Evolutionary conservation across 1,140 invertebrate genomes (phyloP), one percentile per base, ranked within the genome.

Genomic region (Phthorimaea operculella): DNA sequence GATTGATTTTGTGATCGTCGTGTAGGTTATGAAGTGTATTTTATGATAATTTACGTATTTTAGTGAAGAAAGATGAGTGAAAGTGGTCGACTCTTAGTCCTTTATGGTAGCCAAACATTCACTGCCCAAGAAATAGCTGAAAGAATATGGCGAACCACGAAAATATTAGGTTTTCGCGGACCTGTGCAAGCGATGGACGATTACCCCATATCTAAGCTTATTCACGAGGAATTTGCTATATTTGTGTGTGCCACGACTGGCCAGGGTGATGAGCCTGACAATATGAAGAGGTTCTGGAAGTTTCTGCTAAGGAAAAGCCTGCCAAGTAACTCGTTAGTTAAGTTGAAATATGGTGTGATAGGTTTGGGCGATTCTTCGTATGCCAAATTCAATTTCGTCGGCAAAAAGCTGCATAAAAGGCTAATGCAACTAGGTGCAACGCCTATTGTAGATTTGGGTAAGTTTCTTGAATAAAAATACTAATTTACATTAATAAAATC

Each of bases 351-450:
- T 86, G 93, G 90, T 33, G 92, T 98, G 8, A 76, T 99, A n/a
- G 98, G 96, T 7, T 86, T 99, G 0, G 98, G 98, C 0, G 98
- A 99, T 85, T 99, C 97, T 4, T 97, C 96, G 6, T 99, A 99
- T 87, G 86, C 90, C 11, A 98, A 98, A 86, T 99, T 95, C 71
- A 99, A 99, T 88, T 96, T 94, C 87, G 94, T 92, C 12, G 96
- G 92, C 0, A 99, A 99, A 82, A 96, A 96, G 73, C 85, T 99
- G 7, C 88, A 92, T 67, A 95, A 92, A 76, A 78, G 95, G 49
- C 70, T 97, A 28, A 54, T 88, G 11, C 94, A 97, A 71, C 83
- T 99, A 36, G 95, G 97, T 5, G 98, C 89, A 1, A 85, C 71
- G 15, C 72, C 90, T 15, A 61, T 98, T 10, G 52, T 91, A 33